These are phyloP conservation scores for Thereuonema tuberculata DNA, from an alignment of 1,140 invertebrate species.

Conservation along the genomic window DNA sequence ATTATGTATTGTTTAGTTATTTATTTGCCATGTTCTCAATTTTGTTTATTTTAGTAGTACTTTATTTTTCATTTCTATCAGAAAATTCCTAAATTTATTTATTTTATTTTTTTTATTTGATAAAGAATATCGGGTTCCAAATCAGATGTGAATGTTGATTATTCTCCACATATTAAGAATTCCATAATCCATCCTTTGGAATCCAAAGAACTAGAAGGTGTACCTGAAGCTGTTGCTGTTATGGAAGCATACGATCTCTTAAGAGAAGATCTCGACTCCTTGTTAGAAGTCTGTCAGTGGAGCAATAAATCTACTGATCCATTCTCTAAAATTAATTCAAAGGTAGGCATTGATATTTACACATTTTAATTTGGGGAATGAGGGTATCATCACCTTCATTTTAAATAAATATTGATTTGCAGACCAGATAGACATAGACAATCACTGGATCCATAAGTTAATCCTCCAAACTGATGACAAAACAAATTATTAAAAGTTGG, in stretches of 20 bases:
- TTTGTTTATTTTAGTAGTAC: too few relatives aligned
- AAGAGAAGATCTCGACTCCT: conserved; percentile 77
- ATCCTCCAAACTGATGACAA: neutral
- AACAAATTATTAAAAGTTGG: neutral
- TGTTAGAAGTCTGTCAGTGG: conserved; percentile 75
- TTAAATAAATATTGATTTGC: neutral
- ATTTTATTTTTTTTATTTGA: conserved; percentile 10
- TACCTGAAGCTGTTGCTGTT: conserved; percentile 52
- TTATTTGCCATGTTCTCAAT: too few relatives aligned
- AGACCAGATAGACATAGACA: neutral
- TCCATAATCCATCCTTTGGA: conserved; percentile 58
- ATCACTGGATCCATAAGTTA: neutral
- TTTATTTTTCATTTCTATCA: too few relatives aligned
- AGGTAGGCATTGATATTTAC: conserved; percentile 42
- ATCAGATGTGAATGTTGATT: conserved; percentile 65
- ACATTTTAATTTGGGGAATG: neutral
- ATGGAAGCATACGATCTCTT: conserved; percentile 69
- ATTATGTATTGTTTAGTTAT: too few relatives aligned
- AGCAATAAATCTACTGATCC: conserved; percentile 52
- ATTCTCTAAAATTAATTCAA: conserved; percentile 57
- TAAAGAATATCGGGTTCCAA: conserved; percentile 57
- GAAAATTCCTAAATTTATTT: too few relatives aligned
- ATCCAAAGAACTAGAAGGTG: conserved; percentile 50
- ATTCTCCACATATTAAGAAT: conserved; percentile 53
- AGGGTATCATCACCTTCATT: neutral